Evolutionary conservation across 2,888 invertebrate genomes (phyloP).

Genomic region (Ichneumoninae sp.): DNA sequence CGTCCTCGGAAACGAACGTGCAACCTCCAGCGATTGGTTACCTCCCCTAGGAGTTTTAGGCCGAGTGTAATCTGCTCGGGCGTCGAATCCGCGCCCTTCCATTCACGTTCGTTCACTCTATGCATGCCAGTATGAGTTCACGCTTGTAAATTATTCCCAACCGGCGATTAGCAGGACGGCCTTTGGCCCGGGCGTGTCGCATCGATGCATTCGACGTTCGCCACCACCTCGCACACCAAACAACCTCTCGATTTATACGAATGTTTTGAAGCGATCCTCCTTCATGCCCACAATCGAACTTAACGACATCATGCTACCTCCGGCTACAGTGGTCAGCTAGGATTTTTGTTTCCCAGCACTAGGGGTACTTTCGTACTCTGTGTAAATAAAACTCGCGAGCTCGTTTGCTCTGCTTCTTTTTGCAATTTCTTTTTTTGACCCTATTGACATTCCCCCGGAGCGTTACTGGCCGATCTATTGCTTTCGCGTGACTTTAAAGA

Average conservation of each 20-base stretch:
- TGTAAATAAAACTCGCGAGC: constrained; percentile 63
- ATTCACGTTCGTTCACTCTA: constrained; percentile 32
- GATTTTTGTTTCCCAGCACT: neutral
- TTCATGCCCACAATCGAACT: neutral
- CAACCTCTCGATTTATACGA: constrained; percentile 31
- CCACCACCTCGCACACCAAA: constrained; percentile 37
- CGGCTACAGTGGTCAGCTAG: neutral
- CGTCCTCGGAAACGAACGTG: constrained; percentile 5
- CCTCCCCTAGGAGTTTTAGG: constrained; percentile 17
- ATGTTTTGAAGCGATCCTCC: constrained; percentile 3
- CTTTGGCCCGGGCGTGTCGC: constrained; percentile 20
- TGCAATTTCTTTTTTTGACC: neutral
- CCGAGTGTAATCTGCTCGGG: constrained; percentile 56
- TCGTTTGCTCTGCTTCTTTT: constrained; percentile 11
- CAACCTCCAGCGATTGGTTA: constrained; percentile 44
- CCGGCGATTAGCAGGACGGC: constrained; percentile 58
- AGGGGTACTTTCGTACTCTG: constrained; percentile 57
- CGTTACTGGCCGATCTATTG: constrained; percentile 50
- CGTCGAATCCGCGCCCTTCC: constrained; percentile 48
- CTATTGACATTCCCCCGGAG: constrained; percentile 26
- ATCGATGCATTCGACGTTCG: constrained; percentile 49
- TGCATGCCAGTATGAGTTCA: constrained; percentile 19
- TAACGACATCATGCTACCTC: neutral
- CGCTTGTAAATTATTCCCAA: constrained; percentile 55
- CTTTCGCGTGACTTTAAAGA: constrained; percentile 41